Evolutionary conservation across 2,113 vertebrate species (phyloP).

Genomic region (human): GRCh38 chr3:105207001-105207500

Average conservation of each 20-base stretch:
- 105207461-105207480: neutral
- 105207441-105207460: neutral
- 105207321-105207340: neutral
- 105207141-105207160: neutral
- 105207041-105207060: neutral
- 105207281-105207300: neutral
- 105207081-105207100: neutral
- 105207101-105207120: neutral
- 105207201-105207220: neutral
- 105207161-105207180: neutral
- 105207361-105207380: neutral
- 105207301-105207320: neutral
- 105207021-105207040: neutral
- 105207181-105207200: neutral
- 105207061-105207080: neutral
- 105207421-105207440: neutral
- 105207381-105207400: neutral
- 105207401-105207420: neutral
- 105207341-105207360: neutral
- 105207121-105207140: neutral
- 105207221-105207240: neutral
- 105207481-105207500: neutral
- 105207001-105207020: neutral
- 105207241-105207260: neutral
- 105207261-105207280: neutral